Base-by-base conservation (phyloP, 1,140 invertebrate species). In the Latrodectus geometricus region DNA sequence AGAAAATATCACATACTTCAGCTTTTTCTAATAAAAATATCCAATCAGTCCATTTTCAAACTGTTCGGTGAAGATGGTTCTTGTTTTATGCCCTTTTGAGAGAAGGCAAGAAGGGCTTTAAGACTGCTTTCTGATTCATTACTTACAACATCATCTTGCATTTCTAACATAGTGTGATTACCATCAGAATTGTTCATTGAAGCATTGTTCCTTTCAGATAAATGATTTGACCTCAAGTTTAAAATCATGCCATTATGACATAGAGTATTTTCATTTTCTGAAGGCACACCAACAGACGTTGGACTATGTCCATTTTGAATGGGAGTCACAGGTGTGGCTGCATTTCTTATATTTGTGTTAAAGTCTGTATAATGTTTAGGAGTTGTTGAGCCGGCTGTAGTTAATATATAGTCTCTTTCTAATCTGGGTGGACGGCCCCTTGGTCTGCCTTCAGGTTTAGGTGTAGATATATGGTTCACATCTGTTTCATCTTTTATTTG, bases 1-100 rank as follows among this genome's bases (percentile, higher is more conserved):
- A 87, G 76, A 87, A 87, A 87, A 87, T 87, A 87, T 87, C 85
- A 87, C 85, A 87, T 87, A 87, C 85, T 87, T 87, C 77, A 87
- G 85, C 85, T 79, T 80, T 49, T 56, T 75, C 77, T 87, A 87
- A 87, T 35, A 87, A 87, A 87, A 87, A 87, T 86, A 86, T 86
- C 75, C 35, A 86, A 70, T 86, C 74, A 88, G 54, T 88, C 87
- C 87, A 88, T 88, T 81, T 88, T 88, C 54, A 88, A 73, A 76
- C 54, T 88, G 75, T 69, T 88, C 21, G 88, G 83, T 65, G 88
- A 85, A 54, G 79, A 73, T 68, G 84, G 78, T 50, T 85, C 82
- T 69, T 88, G 82, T 76, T 88, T 86, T 48, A 86, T 88, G 35
- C 88, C 88, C 70, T 87, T 88, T 84, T 88, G 88, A 75, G 88